Evolutionary conservation across 2,888 invertebrate genomes (phyloP), one percentile per base, ranked within the genome.

Genomic region (Gortyna flavago): DNA sequence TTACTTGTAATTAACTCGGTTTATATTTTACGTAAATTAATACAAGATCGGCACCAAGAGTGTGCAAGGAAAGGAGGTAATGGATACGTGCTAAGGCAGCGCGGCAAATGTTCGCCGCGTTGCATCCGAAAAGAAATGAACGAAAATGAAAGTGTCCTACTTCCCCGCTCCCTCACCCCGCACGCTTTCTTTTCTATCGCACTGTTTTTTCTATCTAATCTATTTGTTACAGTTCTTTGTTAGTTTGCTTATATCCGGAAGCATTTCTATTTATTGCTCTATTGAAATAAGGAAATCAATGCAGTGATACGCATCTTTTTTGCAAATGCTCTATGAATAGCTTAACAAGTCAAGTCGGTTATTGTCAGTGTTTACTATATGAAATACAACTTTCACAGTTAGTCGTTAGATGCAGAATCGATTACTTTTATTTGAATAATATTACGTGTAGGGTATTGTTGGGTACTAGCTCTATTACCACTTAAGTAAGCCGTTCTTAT

Each of bases 131-230:
- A 96, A 96, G 95, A 96, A 96, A 96, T 95, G 94, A 96, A 96
- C 95, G 96, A 96, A 95, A 96, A 96, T 95, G 96, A 96, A 96
- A 96, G 96, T 96, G 96, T 91, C 96, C 96, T 87, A 96, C 94
- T 93, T 96, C 89, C 90, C 86, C 91, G 91, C 87, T 89, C 92
- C 91, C 92, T 90, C 92, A 5, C 89, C 90, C 90, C 91, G 88
- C 89, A 77, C 85, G 89, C 95, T 96, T 96, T 96, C 96, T 95
- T n/a, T n/a, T n/a, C n/a, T n/a, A n/a, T n/a, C 95, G 94, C 91
- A 91, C 91, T 94, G 95, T 95, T 57, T 72, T 94, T 95, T 93
- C 90, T 92, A 93, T 93, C 92, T 93, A 93, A 94, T 94, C 94
- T 95, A 94, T 94, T 95, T 93, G 93, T 91, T 93, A 93, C 92